Conservation (phyloP, 2,113 vertebrate species). For the Eulemur macaco region DNA sequence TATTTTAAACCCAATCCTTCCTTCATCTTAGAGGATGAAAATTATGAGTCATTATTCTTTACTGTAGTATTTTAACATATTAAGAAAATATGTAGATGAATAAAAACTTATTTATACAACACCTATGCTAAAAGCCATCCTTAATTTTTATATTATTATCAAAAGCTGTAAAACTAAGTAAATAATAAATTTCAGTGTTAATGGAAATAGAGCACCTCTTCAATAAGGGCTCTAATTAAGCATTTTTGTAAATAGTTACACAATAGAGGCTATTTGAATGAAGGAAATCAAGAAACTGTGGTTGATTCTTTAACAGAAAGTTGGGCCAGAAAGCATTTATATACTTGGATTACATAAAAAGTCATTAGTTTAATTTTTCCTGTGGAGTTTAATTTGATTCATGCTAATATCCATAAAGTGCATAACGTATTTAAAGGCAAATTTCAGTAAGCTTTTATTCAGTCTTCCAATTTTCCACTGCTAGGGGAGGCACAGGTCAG, state of each 20-base stretch:
- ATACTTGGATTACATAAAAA: constrained; percentile 22
- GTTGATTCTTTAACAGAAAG: constrained; percentile 37
- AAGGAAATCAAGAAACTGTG: constrained; percentile 33
- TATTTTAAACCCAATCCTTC: not conserved
- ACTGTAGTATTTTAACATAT: not conserved
- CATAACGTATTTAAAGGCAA: constrained; percentile 1
- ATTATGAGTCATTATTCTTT: not conserved
- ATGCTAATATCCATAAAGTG: constrained; percentile 4
- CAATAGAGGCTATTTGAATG: not conserved
- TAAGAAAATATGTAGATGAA: not conserved
- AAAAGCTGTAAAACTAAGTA: not conserved
- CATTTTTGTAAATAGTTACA: not conserved
- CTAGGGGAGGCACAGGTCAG: accelerated
- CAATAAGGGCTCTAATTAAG: not conserved
- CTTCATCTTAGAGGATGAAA: not conserved
- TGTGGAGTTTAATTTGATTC: constrained; percentile 42
- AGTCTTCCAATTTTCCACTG: not conserved
- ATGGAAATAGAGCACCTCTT: not conserved
- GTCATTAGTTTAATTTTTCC: constrained; percentile 14
- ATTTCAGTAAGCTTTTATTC: not conserved
- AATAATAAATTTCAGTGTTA: not conserved
- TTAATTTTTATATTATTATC: not conserved
- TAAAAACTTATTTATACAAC: not conserved
- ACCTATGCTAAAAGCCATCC: not conserved
- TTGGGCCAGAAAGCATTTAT: not conserved